A percentile compares a stretch with the other conserved stretches of the same genome.
Evolutionary conservation across 1,140 invertebrate genomes (phyloP).

Genomic region (Apocrypta bakeri): DNA sequence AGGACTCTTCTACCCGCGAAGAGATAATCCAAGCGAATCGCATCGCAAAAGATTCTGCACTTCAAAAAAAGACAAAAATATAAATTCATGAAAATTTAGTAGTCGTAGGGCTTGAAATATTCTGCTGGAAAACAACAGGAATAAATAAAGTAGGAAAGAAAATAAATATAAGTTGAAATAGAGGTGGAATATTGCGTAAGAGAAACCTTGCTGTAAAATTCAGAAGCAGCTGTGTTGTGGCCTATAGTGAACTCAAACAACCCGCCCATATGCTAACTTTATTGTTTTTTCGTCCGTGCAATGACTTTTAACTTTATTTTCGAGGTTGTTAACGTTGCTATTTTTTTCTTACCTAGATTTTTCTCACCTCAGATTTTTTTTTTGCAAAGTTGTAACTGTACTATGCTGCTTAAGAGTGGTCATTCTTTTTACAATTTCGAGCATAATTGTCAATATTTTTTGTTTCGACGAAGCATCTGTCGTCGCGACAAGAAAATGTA

Average conservation of each 20-base stretch:
- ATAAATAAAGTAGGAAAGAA: background rate
- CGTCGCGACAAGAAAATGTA: no score
- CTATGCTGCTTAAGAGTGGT: no score
- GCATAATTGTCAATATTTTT: no score
- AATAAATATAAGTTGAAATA: background rate
- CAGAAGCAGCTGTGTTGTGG: background rate
- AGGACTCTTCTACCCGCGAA: background rate
- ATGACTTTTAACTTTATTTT: background rate
- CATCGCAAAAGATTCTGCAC: background rate
- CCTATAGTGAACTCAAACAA: background rate
- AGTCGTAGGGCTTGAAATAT: background rate
- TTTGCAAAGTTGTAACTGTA: no score
- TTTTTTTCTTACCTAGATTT: background rate
- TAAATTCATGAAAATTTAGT: no score
- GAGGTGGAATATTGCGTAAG: background rate
- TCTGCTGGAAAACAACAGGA: background rate
- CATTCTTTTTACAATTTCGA: no score
- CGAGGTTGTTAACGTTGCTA: background rate
- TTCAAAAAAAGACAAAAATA: background rate
- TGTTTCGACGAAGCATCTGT: no score
- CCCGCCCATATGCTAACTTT: no score
- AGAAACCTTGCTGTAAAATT: constrained; percentile 2
- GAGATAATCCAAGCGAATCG: background rate
- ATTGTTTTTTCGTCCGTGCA: background rate
- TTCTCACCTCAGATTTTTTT: background rate